Evolutionary conservation across 2,113 vertebrate genomes (phyloP), one percentile per base, ranked within the genome.

Genomic region (Semnornis frantzii): DNA sequence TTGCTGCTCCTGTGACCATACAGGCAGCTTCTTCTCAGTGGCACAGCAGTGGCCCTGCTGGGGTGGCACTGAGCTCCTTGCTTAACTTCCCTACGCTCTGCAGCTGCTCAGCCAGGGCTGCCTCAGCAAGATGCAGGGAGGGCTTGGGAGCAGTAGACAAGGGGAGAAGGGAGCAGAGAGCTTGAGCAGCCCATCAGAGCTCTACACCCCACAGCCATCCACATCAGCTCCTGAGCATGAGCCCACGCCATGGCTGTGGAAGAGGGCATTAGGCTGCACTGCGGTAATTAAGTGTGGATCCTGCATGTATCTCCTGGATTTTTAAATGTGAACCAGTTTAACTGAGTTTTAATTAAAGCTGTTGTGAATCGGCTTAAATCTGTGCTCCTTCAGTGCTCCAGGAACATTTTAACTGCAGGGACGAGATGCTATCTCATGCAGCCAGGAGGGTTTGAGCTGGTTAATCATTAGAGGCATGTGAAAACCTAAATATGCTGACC

Each of bases 61-160:
- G 50, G 39, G 59, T 10, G 44, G 68, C 82, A 48, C 13, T 34
- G 85, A 55, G 72, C 82, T 90, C 72, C 90, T 60, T 0, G 0
- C 23, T 85, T 19, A 72, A 80, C 76, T 58, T 73, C 68, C 39
- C 60, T 8, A 6, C 34, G 9, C 90, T 93, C 82, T 68, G 85
- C 95, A 96, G 90, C 85, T 96, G 95, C 76, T 91, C 0, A 0
- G 12, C 28, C 0, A 0, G 65, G 42, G 33, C 66, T 3, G 46
- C 24, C 66, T 33, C 64, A 16, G 24, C 34, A 31, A 39, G 54
- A 25, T 27, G 12, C 3, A 5, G 48, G 60, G 25, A 72, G 21
- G 58, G 54, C 33, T 60, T 0, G 0, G 21, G 31, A 62, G 10
- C 1, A 0, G 9, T 0, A 1, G 34, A 6, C 0, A 1, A 57